Percentiles rank a stretch among this genome's conserved stretches.
Evolutionary conservation across 2,113 vertebrate species (phyloP).

Genomic region (Pleuronectes platessa): DNA sequence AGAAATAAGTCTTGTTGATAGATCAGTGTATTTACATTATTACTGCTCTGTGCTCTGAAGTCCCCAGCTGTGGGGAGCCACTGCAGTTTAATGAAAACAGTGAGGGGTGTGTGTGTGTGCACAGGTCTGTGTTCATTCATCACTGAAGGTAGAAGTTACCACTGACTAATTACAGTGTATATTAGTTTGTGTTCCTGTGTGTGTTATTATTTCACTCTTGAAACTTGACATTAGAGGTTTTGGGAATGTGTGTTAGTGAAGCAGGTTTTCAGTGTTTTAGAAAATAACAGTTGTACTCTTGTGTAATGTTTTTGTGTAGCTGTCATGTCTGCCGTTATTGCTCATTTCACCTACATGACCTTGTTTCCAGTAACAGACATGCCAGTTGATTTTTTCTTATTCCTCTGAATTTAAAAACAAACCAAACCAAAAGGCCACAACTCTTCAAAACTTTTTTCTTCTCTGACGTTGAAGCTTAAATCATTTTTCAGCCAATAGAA

Average conservation of each 20-base stretch:
- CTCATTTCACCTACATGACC: background rate
- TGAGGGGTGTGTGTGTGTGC: background rate
- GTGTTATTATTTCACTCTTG: slow-evolving; percentile 17
- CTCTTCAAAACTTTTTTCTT: background rate
- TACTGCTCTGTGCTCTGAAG: slow-evolving; percentile 37
- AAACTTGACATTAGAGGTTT: slow-evolving; percentile 28
- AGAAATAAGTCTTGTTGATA: slow-evolving; percentile 30
- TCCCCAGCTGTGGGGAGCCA: slow-evolving; percentile 29
- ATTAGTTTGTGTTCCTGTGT: slow-evolving; percentile 29
- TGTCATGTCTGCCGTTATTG: background rate
- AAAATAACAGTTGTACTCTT: background rate
- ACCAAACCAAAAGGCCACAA: background rate
- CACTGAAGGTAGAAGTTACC: background rate
- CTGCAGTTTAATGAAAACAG: slow-evolving; percentile 36
- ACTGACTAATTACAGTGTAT: slow-evolving; percentile 26
- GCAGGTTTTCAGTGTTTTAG: background rate
- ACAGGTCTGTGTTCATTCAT: slow-evolving; percentile 27
- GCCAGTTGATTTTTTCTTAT: slow-evolving; percentile 1
- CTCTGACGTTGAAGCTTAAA: slow-evolving; percentile 7
- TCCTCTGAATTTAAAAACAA: background rate
- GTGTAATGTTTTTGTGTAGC: background rate
- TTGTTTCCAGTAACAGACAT: background rate
- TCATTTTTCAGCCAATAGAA: slow-evolving; percentile 27
- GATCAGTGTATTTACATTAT: slow-evolving; percentile 29
- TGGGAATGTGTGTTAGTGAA: background rate